Evolutionary conservation across 2,888 invertebrate genomes (phyloP).

Genomic region (Cremastinae sp.): DNA sequence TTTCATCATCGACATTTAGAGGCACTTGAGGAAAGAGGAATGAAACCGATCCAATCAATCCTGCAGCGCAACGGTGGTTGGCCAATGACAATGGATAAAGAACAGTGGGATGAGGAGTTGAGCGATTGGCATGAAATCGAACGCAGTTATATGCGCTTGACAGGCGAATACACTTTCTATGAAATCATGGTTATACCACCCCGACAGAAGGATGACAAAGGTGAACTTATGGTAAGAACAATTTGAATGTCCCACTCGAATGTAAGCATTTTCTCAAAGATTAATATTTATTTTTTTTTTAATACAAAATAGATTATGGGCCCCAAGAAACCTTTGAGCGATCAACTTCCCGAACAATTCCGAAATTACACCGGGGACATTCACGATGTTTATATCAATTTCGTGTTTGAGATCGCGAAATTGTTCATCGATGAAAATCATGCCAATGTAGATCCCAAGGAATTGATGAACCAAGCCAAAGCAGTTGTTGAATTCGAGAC

Average conservation of each 20-base stretch:
- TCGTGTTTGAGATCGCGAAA: constrained; percentile 57
- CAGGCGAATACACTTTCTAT: constrained; percentile 52
- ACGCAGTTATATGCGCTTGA: constrained; percentile 63
- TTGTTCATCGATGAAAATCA: constrained; percentile 61
- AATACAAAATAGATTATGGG: constrained; percentile 23
- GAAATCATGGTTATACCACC: no score
- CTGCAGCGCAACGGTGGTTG: constrained; percentile 67
- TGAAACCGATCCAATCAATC: constrained; percentile 65
- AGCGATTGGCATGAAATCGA: constrained; percentile 68
- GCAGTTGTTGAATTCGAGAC: constrained; percentile 66
- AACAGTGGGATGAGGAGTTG: constrained; percentile 66
- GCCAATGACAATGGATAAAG: constrained; percentile 68
- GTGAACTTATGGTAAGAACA: no score
- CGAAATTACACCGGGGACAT: constrained; percentile 56
- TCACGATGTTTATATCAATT: constrained; percentile 46
- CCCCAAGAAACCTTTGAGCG: constrained; percentile 38
- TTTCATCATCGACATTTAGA: constrained; percentile 44
- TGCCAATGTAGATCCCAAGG: constrained; percentile 55
- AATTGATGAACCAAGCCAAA: constrained; percentile 59
- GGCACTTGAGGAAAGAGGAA: constrained; percentile 56
- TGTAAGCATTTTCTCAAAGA: no score
- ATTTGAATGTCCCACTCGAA: not conserved
- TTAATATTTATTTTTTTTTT: not conserved
- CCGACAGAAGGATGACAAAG: no score
- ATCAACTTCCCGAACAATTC: constrained; percentile 22